Evolutionary conservation across 1,140 invertebrate species (phyloP).

Genomic region (Mercenaria mercenaria): DNA sequence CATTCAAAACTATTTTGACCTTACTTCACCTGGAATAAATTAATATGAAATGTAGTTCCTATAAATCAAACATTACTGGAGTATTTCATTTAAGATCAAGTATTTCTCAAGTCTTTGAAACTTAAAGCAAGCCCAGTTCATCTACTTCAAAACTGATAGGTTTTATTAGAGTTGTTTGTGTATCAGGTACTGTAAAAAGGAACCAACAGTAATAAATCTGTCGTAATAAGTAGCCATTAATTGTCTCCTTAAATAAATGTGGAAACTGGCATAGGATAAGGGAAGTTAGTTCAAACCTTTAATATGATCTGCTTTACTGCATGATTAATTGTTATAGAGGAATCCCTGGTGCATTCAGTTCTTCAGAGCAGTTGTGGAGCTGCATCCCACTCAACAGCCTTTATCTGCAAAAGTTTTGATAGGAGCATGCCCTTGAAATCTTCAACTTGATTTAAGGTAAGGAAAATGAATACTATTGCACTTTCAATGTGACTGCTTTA

Average conservation of each 20-base stretch:
- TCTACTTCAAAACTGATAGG: not conserved
- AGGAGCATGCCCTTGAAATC: too few species aligned
- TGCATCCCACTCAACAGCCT: too few species aligned
- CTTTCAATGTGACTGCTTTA: too few species aligned
- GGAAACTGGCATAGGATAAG: not conserved
- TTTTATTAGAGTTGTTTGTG: not conserved
- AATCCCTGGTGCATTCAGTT: too few species aligned
- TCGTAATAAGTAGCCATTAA: slow-evolving; percentile 7
- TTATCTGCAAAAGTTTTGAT: too few species aligned
- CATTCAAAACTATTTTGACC: not conserved
- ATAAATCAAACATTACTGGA: not conserved
- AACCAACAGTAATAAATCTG: not conserved
- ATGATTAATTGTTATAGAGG: too few species aligned
- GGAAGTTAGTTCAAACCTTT: not conserved
- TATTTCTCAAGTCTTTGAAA: slow-evolving; percentile 5
- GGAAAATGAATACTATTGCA: too few species aligned
- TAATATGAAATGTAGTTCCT: not conserved
- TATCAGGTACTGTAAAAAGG: not conserved
- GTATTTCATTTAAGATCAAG: slow-evolving; percentile 10
- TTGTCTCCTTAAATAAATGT: slow-evolving; percentile 22
- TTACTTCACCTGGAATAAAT: not conserved
- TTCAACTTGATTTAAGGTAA: too few species aligned
- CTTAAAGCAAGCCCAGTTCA: not conserved
- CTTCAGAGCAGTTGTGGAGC: too few species aligned
- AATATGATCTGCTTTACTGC: too few species aligned